Percentiles rank a stretch among this genome's conserved stretches.
Evolutionary conservation across 2,797 vertebrate genomes (phyloP).

Genomic region (Chrosomus eos): DNA sequence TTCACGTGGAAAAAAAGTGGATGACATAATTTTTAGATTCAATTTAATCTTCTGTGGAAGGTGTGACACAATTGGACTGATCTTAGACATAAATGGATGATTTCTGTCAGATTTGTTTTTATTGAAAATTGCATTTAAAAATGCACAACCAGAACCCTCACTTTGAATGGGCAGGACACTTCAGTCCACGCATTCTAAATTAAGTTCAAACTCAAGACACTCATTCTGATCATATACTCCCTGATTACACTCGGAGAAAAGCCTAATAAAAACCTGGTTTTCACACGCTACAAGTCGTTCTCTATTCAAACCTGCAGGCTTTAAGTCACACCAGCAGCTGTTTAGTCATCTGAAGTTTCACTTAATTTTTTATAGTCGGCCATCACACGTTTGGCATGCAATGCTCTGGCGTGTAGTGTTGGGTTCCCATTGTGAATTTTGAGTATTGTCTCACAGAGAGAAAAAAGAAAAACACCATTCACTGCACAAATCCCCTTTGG

Average conservation of each 20-base stretch:
- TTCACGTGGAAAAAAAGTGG: neutral
- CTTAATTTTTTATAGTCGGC: conserved; percentile 79
- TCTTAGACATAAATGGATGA: neutral
- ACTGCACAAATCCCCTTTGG: conserved; percentile 81
- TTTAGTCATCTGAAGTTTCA: conserved; percentile 77
- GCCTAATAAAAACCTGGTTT: conserved; percentile 68
- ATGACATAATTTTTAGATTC: neutral
- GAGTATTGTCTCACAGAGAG: conserved; percentile 81
- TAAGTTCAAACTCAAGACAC: neutral
- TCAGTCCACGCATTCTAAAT: conserved; percentile 13
- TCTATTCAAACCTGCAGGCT: conserved; percentile 60
- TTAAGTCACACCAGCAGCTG: conserved; percentile 78
- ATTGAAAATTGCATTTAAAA: neutral
- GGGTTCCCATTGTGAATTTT: conserved; percentile 81
- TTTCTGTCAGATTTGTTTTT: neutral
- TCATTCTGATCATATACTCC: conserved; percentile 9
- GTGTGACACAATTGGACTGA: neutral
- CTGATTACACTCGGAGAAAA: conserved; percentile 63
- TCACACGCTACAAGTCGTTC: conserved; percentile 75
- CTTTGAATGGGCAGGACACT: neutral
- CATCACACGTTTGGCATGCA: conserved; percentile 76
- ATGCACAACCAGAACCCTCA: too few species aligned
- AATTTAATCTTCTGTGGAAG: neutral
- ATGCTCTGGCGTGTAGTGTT: conserved; percentile 76
- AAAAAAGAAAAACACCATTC: conserved; percentile 69